Percentiles rank a stretch among this genome's conserved stretches.
Evolutionary conservation across 2,888 invertebrate species (phyloP).

Genomic region (Cordylochernes scorpioides): DNA sequence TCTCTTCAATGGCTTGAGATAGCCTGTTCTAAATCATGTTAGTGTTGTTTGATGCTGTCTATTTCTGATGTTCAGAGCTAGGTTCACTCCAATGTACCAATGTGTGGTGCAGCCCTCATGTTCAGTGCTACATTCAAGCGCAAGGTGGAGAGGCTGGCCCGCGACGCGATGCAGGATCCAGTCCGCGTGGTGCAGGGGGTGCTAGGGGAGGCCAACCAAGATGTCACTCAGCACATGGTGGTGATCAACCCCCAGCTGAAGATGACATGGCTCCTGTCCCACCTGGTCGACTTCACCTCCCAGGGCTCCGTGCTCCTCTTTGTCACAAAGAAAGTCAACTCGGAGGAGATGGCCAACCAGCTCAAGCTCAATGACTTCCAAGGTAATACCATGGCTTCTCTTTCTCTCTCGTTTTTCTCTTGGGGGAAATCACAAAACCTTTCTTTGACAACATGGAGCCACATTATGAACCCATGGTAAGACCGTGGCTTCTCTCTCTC

Average conservation of each 20-base stretch:
- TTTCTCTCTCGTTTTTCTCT: no score
- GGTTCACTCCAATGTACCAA: no score
- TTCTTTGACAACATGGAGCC: no score
- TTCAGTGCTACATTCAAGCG: slow-evolving; percentile 95
- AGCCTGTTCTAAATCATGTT: no score
- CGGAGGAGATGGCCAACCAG: slow-evolving; percentile 56
- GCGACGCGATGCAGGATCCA: slow-evolving; percentile 79
- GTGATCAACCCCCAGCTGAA: slow-evolving; percentile 54
- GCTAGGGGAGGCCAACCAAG: slow-evolving; percentile 45
- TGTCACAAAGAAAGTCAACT: slow-evolving; percentile 87
- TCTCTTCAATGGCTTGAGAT: no score
- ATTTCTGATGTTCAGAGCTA: no score
- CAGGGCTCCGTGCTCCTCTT: slow-evolving; percentile 78
- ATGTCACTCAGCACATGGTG: slow-evolving; percentile 60
- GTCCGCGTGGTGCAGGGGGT: slow-evolving; percentile 65
- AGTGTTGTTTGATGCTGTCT: no score
- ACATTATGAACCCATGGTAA: no score
- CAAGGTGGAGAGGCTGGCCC: slow-evolving; percentile 65
- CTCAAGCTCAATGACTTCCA: slow-evolving; percentile 54
- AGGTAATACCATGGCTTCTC: slow-evolving; percentile 19
- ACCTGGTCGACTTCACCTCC: slow-evolving; percentile 65
- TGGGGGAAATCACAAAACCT: no score
- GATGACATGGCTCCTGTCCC: slow-evolving; percentile 65
- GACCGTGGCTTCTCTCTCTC: no score
- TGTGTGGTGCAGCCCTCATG: slow-evolving; percentile 33